phyloP scores from a whole-genome alignment of 2,797 vertebrate genomes.

The Galago senegalensis region DNA sequence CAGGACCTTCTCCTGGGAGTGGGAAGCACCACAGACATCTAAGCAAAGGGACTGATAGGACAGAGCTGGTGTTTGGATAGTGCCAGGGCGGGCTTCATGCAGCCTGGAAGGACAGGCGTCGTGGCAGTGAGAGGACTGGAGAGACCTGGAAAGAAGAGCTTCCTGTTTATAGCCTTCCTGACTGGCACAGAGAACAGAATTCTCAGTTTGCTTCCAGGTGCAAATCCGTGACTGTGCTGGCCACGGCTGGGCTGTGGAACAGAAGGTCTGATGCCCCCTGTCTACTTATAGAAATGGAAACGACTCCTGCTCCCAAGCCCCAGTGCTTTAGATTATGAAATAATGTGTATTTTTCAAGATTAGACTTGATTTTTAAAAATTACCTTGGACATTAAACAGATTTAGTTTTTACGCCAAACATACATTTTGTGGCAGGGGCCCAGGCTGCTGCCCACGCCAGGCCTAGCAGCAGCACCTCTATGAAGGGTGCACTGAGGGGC shows the following conservation, averaged over 20 bases:
- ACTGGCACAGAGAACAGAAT: background rate
- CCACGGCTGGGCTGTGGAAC: background rate
- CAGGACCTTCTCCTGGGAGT: background rate
- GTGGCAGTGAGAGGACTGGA: background rate
- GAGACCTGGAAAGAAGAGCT: background rate
- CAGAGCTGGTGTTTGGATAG: background rate
- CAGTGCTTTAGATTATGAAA: background rate
- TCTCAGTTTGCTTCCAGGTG: background rate
- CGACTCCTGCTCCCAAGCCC: background rate
- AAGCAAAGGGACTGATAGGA: background rate
- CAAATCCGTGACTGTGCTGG: background rate
- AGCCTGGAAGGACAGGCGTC: background rate
- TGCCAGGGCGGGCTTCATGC: too few relatives aligned
- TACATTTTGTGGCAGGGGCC: background rate
- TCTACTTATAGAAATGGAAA: background rate
- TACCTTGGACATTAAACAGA: background rate
- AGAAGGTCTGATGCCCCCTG: background rate
- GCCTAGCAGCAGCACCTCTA: background rate
- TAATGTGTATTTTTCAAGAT: background rate
- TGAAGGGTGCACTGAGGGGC: background rate
- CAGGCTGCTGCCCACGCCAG: fast-evolving
- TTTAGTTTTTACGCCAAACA: background rate
- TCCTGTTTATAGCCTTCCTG: too few relatives aligned
- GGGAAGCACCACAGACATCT: too few relatives aligned
- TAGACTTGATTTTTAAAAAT: background rate